phyloP scores from a whole-genome alignment of 2,113 vertebrate species.

The Alectura lathami region DNA sequence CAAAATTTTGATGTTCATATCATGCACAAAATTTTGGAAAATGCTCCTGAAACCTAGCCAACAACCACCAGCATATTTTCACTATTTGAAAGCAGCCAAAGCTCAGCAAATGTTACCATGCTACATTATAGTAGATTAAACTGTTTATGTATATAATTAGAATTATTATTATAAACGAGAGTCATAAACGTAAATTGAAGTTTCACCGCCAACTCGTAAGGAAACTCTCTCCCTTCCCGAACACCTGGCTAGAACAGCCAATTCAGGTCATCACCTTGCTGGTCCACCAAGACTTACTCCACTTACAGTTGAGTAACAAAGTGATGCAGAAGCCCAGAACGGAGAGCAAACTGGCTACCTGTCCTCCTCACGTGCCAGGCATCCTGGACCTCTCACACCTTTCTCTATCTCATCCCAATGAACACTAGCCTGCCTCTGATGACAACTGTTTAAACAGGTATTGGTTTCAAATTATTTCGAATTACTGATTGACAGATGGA shows the following conservation, averaged over 20 bases:
- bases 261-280: neutral
- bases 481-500: neutral
- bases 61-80: conserved; percentile 63
- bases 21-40: conserved; percentile 45
- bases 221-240: neutral
- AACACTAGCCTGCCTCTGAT: neutral
- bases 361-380: fast-evolving
- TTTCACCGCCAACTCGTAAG: neutral
- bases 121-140: conserved; percentile 46
- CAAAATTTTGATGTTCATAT: conserved; percentile 59
- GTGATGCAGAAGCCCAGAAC: neutral
- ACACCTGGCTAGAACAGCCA: neutral
- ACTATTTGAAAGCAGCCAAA: conserved; percentile 62
- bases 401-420: neutral
- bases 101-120: conserved; percentile 54
- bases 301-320: neutral
- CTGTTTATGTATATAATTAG: conserved; percentile 56
- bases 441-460: neutral
- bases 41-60: conserved; percentile 56
- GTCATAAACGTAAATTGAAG: neutral
- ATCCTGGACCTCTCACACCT: neutral
- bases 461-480: neutral
- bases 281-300: neutral
- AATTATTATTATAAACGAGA: conserved; percentile 61
- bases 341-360: neutral